phyloP scores from a whole-genome alignment of 1,140 invertebrate genomes.

The Condylostylus longicornis region DNA sequence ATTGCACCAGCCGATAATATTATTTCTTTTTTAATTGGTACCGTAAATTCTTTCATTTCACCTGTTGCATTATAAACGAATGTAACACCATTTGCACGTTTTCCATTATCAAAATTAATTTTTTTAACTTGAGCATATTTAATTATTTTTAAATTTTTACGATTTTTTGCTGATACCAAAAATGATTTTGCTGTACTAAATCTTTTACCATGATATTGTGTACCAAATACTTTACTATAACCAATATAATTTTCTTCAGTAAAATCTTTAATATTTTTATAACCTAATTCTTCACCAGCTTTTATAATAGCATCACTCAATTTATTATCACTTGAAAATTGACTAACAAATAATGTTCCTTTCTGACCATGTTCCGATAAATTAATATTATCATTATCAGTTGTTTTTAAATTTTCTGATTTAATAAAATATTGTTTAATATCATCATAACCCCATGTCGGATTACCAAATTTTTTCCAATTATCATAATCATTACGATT shows the following conservation, averaged over 20 bases:
- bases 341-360: constrained; percentile 43
- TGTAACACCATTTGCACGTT: constrained; percentile 57
- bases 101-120: constrained; percentile 53
- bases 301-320: constrained; percentile 30
- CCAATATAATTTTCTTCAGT: constrained; percentile 35
- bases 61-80: constrained; percentile 47
- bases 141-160: constrained; percentile 58
- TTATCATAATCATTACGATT: constrained; percentile 43
- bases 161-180: constrained; percentile 38
- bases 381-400: constrained; percentile 26
- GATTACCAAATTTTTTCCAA: constrained; percentile 47
- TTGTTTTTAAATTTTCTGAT: constrained; percentile 42
- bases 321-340: constrained; percentile 31
- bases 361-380: constrained; percentile 42
- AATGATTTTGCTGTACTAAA: constrained; percentile 44
- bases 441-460: constrained; percentile 48
- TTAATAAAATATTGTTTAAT: constrained; percentile 61
- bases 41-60: constrained; percentile 30
- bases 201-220: constrained; percentile 36
- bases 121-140: constrained; percentile 60
- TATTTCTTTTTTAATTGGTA: constrained; percentile 27
- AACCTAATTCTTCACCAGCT: constrained; percentile 31
- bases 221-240: constrained; percentile 34
- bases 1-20: constrained; percentile 39
- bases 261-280: constrained; percentile 39